Conservation (phyloP, 2,888 invertebrate genomes). For the Orthonevra nobilis region DNA sequence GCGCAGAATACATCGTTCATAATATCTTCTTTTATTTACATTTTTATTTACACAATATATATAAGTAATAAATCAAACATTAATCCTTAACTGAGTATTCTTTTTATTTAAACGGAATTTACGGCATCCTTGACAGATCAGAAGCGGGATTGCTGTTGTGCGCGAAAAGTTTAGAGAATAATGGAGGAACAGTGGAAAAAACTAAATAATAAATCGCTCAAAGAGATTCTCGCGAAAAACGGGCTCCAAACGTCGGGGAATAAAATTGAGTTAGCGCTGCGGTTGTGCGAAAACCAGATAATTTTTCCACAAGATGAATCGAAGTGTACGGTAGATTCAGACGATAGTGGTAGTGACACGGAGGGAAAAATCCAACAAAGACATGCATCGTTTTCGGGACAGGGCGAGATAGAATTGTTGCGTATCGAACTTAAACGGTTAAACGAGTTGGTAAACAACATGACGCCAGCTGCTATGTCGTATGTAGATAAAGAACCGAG, state of each 20-base stretch:
- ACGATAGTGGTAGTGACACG: not conserved
- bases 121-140: not conserved
- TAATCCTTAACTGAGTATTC: too few species aligned
- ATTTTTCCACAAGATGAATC: not conserved
- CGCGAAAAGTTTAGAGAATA: not conserved
- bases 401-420: not conserved
- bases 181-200: not conserved
- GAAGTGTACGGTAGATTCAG: not conserved
- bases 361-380: not conserved
- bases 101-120: too few species aligned
- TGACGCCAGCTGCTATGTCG: not conserved
- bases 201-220: not conserved
- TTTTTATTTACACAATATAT: too few species aligned
- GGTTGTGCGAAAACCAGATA: not conserved
- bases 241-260: not conserved
- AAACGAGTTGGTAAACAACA: not conserved
- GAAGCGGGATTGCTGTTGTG: not conserved
- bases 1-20: too few species aligned
- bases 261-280: not conserved
- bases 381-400: not conserved
- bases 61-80: too few species aligned
- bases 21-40: too few species aligned
- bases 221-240: not conserved
- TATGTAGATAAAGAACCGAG: too few species aligned
- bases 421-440: too few species aligned